A percentile compares a stretch with the other conserved stretches of the same genome.
Conservation (phyloP, 2,113 vertebrate species). For the Laterallus jamaicensis region DNA sequence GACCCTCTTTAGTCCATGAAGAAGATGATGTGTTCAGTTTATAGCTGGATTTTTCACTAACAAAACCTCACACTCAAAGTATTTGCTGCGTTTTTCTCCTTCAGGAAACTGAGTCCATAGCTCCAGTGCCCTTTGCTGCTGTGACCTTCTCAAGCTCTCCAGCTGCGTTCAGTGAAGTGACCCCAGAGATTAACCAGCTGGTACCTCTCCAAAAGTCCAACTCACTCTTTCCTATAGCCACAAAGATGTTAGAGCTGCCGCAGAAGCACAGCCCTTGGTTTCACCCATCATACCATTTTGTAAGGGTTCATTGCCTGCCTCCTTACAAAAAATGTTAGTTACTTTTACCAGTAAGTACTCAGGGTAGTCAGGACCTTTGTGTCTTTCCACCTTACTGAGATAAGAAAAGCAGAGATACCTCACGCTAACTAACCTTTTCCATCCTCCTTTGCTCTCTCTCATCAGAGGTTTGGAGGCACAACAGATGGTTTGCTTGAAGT, state of each 20-base stretch:
- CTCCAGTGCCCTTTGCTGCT: background rate
- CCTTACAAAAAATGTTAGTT: background rate
- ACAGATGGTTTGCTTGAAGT: background rate
- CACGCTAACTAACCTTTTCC: background rate
- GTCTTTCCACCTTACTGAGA: background rate
- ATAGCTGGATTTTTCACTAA: background rate
- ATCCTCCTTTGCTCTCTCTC: background rate
- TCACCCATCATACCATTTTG: background rate
- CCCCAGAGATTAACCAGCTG: background rate
- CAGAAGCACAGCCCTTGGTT: background rate
- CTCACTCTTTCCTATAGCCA: background rate
- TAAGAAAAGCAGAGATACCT: background rate
- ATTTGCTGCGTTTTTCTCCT: background rate
- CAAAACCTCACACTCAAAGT: background rate
- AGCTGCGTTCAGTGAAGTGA: background rate
- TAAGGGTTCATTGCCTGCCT: background rate
- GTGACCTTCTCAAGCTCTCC: background rate
- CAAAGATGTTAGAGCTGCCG: background rate
- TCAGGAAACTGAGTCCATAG: background rate
- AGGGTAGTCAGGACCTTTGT: background rate
- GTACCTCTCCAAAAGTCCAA: background rate
- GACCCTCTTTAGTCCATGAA: background rate
- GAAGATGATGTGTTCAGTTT: background rate
- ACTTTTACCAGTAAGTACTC: background rate
- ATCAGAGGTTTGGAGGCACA: background rate